phyloP scores from a whole-genome alignment of 1,140 invertebrate genomes.

The Bombus superbus region DNA sequence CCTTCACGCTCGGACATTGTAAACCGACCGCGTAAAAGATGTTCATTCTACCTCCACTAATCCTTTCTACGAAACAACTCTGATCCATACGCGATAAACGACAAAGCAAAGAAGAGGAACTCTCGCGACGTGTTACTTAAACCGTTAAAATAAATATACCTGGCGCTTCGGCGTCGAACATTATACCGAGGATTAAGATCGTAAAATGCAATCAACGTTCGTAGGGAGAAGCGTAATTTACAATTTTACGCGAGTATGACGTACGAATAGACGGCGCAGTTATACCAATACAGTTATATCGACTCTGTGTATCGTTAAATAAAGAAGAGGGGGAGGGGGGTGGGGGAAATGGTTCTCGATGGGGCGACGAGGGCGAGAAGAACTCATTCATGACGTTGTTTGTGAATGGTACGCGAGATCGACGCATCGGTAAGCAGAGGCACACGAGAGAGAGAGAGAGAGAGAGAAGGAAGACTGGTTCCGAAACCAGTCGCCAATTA shows the following conservation, averaged over 20 bases:
- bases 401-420: slow-evolving; percentile 54
- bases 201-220: slow-evolving; percentile 40
- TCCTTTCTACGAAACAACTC: background rate
- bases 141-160: background rate
- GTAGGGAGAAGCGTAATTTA: background rate
- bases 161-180: background rate
- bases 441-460: background rate
- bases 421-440: slow-evolving; percentile 18
- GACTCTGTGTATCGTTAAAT: background rate
- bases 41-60: background rate
- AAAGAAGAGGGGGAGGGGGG: too few species aligned
- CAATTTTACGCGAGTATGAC: slow-evolving; percentile 2
- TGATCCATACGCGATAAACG: background rate
- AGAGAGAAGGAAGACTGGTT: slow-evolving; percentile 54
- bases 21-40: background rate
- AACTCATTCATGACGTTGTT: slow-evolving; percentile 61
- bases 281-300: slow-evolving; percentile 1
- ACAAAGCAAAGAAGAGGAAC: background rate
- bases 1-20: background rate
- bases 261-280: background rate
- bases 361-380: slow-evolving; percentile 23
- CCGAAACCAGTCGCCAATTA: slow-evolving; percentile 67
- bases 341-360: background rate
- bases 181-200: slow-evolving; percentile 34
- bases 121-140: background rate